These are phyloP conservation scores for Dicranocentrus wangi DNA, from an alignment of 2,888 invertebrate species.

Conservation along the genomic window DNA sequence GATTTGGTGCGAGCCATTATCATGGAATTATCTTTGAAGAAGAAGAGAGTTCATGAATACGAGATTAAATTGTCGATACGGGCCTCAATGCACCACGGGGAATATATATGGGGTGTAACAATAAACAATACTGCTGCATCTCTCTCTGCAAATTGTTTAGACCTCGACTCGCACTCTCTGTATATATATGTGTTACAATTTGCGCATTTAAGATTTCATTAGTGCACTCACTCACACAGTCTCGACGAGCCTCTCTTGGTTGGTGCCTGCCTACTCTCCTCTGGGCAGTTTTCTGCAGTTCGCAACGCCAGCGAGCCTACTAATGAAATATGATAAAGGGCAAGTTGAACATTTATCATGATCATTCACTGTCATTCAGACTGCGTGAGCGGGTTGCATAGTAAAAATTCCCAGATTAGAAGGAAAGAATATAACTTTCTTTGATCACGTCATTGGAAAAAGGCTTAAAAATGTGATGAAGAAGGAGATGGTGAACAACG, in stretches of 20 bases:
- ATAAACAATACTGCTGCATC: not conserved
- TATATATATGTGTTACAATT: not conserved
- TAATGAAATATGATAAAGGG: conserved; percentile 11
- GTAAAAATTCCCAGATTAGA: not conserved
- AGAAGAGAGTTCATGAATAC: conserved; percentile 10
- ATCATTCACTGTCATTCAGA: conserved; percentile 50
- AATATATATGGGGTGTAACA: not conserved
- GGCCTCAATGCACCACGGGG: too few species aligned
- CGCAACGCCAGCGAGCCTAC: too few species aligned
- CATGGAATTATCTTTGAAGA: conserved; percentile 33
- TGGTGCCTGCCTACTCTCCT: not conserved
- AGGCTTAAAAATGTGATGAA: too few species aligned
- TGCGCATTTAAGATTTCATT: not conserved
- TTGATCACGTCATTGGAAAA: too few species aligned
- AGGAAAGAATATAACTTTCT: too few species aligned
- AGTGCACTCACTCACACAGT: too few species aligned
- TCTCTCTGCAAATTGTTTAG: too few species aligned
- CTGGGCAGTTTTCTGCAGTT: not conserved
- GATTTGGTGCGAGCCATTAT: conserved; percentile 38
- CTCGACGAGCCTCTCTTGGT: too few species aligned
- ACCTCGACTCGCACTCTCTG: too few species aligned
- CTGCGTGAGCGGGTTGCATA: not conserved
- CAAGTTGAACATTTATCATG: conserved; percentile 40
- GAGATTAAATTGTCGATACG: conserved; percentile 34
- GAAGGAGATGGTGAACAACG: too few species aligned